phyloP scores from a whole-genome alignment of 2,888 invertebrate species.

The Pantelozetes paolii region DNA sequence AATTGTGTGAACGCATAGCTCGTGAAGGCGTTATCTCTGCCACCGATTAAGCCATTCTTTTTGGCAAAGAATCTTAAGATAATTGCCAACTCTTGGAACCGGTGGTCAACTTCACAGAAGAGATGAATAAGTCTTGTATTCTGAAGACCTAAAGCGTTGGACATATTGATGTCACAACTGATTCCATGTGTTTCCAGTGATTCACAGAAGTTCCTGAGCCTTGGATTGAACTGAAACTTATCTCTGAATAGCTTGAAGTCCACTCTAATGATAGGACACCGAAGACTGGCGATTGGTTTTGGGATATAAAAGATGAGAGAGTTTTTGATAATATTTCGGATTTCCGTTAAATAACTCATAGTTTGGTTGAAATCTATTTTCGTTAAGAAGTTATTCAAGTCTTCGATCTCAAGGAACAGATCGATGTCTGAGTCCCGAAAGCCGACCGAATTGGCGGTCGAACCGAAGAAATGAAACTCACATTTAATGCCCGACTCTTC shows the following conservation, averaged over 20 bases:
- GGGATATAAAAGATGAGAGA: too few relatives aligned
- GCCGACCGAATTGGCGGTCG: slow-evolving; percentile 18
- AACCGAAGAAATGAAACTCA: slow-evolving; percentile 25
- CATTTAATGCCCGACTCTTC: slow-evolving; percentile 9
- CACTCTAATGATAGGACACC: not conserved
- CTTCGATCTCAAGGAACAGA: slow-evolving; percentile 8
- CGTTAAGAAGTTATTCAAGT: not conserved
- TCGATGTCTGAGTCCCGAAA: slow-evolving; percentile 37
- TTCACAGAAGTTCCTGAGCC: not conserved
- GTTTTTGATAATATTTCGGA: too few relatives aligned
- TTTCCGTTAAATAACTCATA: not conserved
- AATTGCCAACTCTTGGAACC: slow-evolving; percentile 41
- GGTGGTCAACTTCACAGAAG: slow-evolving; percentile 38
- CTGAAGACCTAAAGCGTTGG: slow-evolving; percentile 37
- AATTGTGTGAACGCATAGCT: slow-evolving; percentile 44
- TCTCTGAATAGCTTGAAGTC: not conserved
- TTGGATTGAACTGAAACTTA: not conserved
- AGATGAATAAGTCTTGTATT: slow-evolving; percentile 42
- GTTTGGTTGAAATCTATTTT: not conserved
- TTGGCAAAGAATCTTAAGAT: slow-evolving; percentile 44
- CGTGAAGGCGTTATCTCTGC: slow-evolving; percentile 42
- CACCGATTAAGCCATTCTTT: slow-evolving; percentile 44
- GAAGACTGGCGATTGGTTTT: not conserved
- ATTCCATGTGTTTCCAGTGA: not conserved
- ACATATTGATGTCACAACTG: not conserved